These are phyloP conservation scores for Diarsia brunnea DNA, from an alignment of 2,888 invertebrate genomes.

Conservation along the genomic window DNA sequence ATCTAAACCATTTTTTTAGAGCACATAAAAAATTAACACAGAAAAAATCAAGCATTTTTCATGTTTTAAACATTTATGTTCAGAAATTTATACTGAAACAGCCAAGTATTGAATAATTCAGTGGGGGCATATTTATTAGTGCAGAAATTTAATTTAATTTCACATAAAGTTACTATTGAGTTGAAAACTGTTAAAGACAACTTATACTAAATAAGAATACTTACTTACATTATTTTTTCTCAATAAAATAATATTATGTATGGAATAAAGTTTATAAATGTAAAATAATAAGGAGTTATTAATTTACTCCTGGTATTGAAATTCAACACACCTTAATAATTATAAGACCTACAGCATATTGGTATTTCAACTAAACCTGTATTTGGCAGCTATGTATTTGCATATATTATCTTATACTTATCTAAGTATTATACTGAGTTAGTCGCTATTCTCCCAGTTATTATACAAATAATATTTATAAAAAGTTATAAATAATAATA, in stretches of 20 bases:
- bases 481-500: slow-evolving; percentile 27
- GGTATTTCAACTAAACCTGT: slow-evolving; percentile 21
- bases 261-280: slow-evolving; percentile 5
- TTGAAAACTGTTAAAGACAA: background rate
- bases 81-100: background rate
- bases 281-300: slow-evolving; percentile 10
- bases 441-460: slow-evolving; percentile 61
- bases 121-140: slow-evolving; percentile 15
- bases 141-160: slow-evolving; percentile 8
- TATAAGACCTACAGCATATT: background rate
- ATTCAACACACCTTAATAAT: slow-evolving; percentile 11
- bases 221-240: background rate
- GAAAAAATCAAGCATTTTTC: background rate
- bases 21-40: background rate
- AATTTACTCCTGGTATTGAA: slow-evolving; percentile 12
- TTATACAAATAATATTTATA: slow-evolving; percentile 47
- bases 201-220: background rate
- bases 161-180: background rate
- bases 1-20: background rate
- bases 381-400: slow-evolving; percentile 47
- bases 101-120: slow-evolving; percentile 8
- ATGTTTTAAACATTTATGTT: background rate
- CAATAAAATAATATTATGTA: slow-evolving; percentile 15
- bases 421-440: slow-evolving; percentile 44
- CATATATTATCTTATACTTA: slow-evolving; percentile 30